These are phyloP conservation scores for Eristalis pertinax DNA, from an alignment of 2,888 invertebrate genomes.

Conservation along the genomic window DNA sequence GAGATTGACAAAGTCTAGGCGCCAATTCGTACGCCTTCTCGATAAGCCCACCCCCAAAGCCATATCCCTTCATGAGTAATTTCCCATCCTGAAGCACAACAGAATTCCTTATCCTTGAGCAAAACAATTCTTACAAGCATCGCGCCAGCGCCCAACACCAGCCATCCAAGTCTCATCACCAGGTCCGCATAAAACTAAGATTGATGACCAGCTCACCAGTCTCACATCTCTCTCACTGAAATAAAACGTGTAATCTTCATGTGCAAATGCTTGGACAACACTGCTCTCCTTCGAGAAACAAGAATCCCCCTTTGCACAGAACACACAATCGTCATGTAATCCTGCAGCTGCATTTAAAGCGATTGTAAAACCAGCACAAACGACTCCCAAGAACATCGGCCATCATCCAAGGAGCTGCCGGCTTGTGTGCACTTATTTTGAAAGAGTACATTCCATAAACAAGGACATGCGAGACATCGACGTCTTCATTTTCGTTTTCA, in stretches of 20 bases:
- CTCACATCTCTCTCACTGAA: not conserved
- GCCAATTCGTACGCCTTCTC: too few relatives aligned
- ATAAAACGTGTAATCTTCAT: slow-evolving; percentile 42
- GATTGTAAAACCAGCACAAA: slow-evolving; percentile 61
- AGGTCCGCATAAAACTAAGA: slow-evolving; percentile 33
- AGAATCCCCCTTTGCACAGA: slow-evolving; percentile 24
- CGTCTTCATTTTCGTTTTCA: not conserved
- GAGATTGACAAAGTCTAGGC: too few relatives aligned
- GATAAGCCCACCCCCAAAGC: too few relatives aligned
- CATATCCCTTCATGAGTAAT: too few relatives aligned
- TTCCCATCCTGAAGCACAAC: too few relatives aligned
- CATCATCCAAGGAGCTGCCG: not conserved
- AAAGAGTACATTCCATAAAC: slow-evolving; percentile 46
- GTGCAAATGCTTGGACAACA: slow-evolving; percentile 24
- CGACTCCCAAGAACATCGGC: slow-evolving; percentile 36
- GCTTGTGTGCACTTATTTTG: slow-evolving; percentile 24
- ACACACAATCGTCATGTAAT: slow-evolving; percentile 66
- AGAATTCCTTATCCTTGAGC: not conserved
- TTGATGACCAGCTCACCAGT: slow-evolving; percentile 33
- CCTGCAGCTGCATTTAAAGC: slow-evolving; percentile 63
- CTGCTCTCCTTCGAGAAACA: slow-evolving; percentile 17
- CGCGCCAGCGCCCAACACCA: not conserved
- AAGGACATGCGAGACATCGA: slow-evolving; percentile 31
- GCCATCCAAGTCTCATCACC: not conserved
- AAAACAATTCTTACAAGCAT: slow-evolving; percentile 8